Evolutionary conservation across 2,113 vertebrate species (phyloP), one percentile per base, ranked within the genome.

Genomic region (Platysternon megacephalum): DNA sequence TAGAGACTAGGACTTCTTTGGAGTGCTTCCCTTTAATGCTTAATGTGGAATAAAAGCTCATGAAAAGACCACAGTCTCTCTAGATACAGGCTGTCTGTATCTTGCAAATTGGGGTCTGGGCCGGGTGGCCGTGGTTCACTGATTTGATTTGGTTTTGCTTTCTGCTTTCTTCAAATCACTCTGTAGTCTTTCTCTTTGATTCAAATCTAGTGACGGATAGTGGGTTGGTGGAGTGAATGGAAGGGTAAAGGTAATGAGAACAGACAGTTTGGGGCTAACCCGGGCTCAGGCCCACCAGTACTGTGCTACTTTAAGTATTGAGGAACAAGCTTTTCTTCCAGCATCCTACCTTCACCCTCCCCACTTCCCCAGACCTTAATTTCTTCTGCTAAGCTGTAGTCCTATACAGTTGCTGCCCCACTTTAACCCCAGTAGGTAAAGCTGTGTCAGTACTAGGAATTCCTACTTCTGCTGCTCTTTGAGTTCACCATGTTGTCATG

Each of bases 81-180:
- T 32, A 14, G 22, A 7, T 53, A 53, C 21, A n/a, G 5, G 4
- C 42, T 8, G n/a, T 46, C 58, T 55, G 22, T 35, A 10, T 5
- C 52, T 42, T 42, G 26, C 26, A 61, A 14, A 65, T 85, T 49
- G 8, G 1, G 53, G 61, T 78, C 13, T 42, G 11, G 35, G 93
- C 72, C 52, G 79, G 65, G 13, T 88, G 74, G 78, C 1, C 2
- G 13, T 3, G 6, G 82, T 6, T 49, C 65, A 83, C 35, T 26
- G 44, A 65, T 95, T 88, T 58, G 8, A 5, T 8, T 84, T 65
- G 4, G 13, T 51, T 91, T 84, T 32, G 19, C 10, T 3, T 11
- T 11, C 56, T 42, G 6, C 74, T 82, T 86, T 42, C 46, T 79
- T 32, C 0, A 0, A 80, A 79, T 32, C 8, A 52, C 65, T 72